Evolutionary conservation across 2,797 vertebrate species (phyloP).

Genomic region (Pseudochaenichthys georgianus): DNA sequence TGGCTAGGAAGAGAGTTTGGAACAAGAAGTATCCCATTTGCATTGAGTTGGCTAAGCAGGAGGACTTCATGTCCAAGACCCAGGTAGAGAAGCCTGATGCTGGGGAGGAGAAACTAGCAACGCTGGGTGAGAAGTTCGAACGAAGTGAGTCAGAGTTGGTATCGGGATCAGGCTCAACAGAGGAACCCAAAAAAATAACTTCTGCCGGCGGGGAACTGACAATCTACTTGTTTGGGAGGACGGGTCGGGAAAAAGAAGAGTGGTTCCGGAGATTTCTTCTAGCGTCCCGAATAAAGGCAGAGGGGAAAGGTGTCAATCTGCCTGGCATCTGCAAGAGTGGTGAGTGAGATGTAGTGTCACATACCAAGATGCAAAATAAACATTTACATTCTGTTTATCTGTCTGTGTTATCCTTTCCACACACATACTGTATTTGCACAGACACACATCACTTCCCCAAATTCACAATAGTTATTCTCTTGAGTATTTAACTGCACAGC

Average conservation of each 20-base stretch:
- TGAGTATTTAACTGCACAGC: slow-evolving; percentile 52
- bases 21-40: slow-evolving; percentile 99
- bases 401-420: slow-evolving; percentile 3
- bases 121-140: slow-evolving; percentile 72
- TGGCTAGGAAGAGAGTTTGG: slow-evolving; percentile 97
- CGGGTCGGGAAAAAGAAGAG: slow-evolving; percentile 97
- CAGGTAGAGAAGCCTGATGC: slow-evolving; percentile 83
- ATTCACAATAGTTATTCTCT: slow-evolving; percentile 40
- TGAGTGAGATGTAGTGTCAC: slow-evolving; percentile 60
- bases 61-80: slow-evolving; percentile 97
- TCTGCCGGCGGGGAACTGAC: slow-evolving; percentile 86
- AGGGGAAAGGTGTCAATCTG: slow-evolving; percentile 79
- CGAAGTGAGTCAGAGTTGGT: slow-evolving; percentile 67
- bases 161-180: slow-evolving; percentile 31
- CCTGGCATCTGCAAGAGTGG: slow-evolving; percentile 87
- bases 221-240: slow-evolving; percentile 96
- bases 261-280: slow-evolving; percentile 95
- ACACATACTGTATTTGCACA: slow-evolving; percentile 15
- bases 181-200: slow-evolving; percentile 71
- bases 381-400: background rate
- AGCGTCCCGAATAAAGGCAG: slow-evolving; percentile 89
- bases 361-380: background rate
- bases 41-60: slow-evolving; percentile 94
- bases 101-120: slow-evolving; percentile 74
- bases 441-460: slow-evolving; percentile 1